A percentile compares a stretch with the other conserved stretches of the same genome.
These are phyloP conservation scores for Columbina picui DNA, from an alignment of 2,113 vertebrate genomes.

Conservation along the genomic window DNA sequence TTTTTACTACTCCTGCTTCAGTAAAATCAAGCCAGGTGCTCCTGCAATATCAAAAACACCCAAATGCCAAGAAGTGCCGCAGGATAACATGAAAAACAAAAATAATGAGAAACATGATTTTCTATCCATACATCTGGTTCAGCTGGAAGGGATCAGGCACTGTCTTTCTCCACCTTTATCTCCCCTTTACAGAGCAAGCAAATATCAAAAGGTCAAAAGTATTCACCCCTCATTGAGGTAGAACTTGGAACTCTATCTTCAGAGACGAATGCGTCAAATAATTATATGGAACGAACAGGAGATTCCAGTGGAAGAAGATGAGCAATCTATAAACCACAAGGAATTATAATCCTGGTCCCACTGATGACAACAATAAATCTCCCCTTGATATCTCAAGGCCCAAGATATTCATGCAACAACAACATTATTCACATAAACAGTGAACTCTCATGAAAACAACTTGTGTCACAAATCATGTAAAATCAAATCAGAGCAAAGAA, in stretches of 20 bases:
- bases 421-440: slow-evolving; percentile 5
- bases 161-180: slow-evolving; percentile 40
- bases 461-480: slow-evolving; percentile 19
- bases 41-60: neutral
- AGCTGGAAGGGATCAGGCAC: slow-evolving; percentile 59
- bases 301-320: slow-evolving; percentile 2
- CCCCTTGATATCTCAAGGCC: slow-evolving; percentile 2
- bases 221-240: slow-evolving; percentile 29
- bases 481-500: slow-evolving; percentile 35
- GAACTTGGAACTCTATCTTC: slow-evolving; percentile 42
- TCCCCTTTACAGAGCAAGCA: slow-evolving; percentile 20
- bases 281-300: neutral
- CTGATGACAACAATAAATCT: neutral
- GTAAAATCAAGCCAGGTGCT: slow-evolving; percentile 55
- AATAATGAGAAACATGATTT: slow-evolving; percentile 63
- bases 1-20: slow-evolving; percentile 24
- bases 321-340: slow-evolving; percentile 20
- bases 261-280: neutral
- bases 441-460: neutral
- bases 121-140: slow-evolving; percentile 48
- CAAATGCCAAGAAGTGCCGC: slow-evolving; percentile 4
- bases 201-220: slow-evolving; percentile 53
- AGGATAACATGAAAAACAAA: slow-evolving; percentile 48
- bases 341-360: slow-evolving; percentile 19
- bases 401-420: slow-evolving; percentile 14